Conservation (phyloP, 2,113 vertebrate genomes). For the Cyrtonyx montezumae region DNA sequence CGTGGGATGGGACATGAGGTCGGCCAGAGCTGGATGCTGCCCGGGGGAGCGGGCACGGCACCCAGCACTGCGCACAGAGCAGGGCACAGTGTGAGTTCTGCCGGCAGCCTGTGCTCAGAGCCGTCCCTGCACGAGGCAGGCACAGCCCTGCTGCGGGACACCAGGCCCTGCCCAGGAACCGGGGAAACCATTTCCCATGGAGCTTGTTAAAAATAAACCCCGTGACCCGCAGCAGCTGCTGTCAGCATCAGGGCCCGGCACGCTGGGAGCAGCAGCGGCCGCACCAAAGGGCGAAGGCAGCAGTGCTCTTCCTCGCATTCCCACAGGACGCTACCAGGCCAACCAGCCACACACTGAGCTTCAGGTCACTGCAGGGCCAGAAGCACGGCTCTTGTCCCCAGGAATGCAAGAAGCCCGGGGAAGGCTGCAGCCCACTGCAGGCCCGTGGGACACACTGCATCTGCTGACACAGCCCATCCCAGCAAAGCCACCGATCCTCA, state of each 20-base stretch:
- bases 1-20: not conserved
- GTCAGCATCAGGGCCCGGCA: not conserved
- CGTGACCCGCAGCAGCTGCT: not conserved
- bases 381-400: not conserved
- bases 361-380: not conserved
- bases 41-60: not conserved
- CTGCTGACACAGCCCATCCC: not conserved
- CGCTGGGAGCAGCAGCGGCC: rapidly evolving
- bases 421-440: not conserved
- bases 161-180: not conserved
- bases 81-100: not conserved
- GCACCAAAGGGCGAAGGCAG: not conserved
- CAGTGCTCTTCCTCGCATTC: not conserved
- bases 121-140: rapidly evolving
- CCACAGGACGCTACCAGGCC: not conserved
- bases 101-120: not conserved
- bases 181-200: not conserved
- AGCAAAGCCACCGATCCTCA: not conserved
- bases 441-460: not conserved
- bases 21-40: not conserved
- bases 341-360: not conserved
- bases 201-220: conserved; percentile 5
- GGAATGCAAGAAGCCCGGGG: not conserved
- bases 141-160: not conserved
- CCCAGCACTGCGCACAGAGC: not conserved